phyloP scores from a whole-genome alignment of 2,797 vertebrate genomes.

The Dendrocincla tyrannina region DNA sequence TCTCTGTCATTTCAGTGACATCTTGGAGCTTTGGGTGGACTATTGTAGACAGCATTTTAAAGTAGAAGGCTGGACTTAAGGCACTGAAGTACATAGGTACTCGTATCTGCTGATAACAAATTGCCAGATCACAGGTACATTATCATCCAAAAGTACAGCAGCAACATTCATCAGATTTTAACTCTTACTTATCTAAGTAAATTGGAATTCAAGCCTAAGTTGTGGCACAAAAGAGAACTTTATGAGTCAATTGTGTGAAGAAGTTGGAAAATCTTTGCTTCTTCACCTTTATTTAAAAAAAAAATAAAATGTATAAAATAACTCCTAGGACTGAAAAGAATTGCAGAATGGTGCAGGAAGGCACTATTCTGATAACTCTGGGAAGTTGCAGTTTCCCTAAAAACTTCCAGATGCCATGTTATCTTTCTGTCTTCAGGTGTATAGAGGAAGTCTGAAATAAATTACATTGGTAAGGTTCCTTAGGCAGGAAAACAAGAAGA shows the following conservation, averaged over 20 bases:
- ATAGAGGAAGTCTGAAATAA: background rate
- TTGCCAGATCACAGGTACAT: background rate
- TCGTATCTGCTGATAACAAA: background rate
- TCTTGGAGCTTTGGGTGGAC: background rate
- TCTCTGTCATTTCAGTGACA: background rate
- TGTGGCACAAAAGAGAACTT: background rate
- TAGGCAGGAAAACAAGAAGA: background rate
- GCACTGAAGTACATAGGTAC: background rate
- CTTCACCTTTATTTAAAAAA: background rate
- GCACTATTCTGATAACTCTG: accelerated
- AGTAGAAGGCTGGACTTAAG: background rate
- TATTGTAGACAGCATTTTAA: background rate
- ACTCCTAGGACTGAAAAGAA: background rate
- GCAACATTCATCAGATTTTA: background rate
- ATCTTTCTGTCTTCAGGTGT: background rate
- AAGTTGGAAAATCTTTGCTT: background rate
- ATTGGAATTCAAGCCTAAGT: background rate
- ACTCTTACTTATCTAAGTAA: background rate
- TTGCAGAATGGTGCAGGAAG: background rate
- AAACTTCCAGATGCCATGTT: background rate
- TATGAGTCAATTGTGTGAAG: background rate
- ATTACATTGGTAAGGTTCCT: background rate
- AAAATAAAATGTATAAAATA: background rate
- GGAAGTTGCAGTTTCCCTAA: background rate
- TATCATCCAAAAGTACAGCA: background rate